Evolutionary conservation across 2,113 vertebrate species (phyloP), one percentile per base, ranked within the genome.

Genomic region (Diadophis punctatus): DNA sequence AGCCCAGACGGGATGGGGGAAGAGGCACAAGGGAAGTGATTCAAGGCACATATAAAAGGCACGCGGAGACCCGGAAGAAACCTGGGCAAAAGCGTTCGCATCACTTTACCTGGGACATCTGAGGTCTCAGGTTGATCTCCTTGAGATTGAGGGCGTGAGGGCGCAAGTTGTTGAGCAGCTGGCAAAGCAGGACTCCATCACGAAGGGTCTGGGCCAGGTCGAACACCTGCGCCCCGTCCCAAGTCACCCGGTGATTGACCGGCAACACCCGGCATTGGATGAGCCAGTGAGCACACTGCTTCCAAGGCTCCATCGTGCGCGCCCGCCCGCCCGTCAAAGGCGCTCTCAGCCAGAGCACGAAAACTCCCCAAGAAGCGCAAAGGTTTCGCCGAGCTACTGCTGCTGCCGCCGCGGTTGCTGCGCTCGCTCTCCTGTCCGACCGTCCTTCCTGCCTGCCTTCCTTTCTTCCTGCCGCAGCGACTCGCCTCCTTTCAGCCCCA

Each of bases 211-310:
- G 99, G 7, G 99, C 99, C 97, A 99, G 95, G 97, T 99, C 99
- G 93, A 99, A 99, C 93, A 99, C 99, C 98, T 99, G 99, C 11
- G 99, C 99, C 39, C 98, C 98, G 95, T 99, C 98, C 99, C 98
- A 99, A 93, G 99, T 99, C 14, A 99, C 99, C 94, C 99, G 98
- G 96, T 99, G 99, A 97, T 98, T 98, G 85, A 98, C 97, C n/a
- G 99, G 98, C 91, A 99, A 98, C 97, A 99, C 99, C 97, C 98
- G 98, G 97, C 99, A 99, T 96, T 98, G 96, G 95, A 99, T 99
- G 90, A 99, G 96, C 99, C 99, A 99, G 95, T 98, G 97, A 94
- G 99, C 98, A 96, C 99, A 99, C 63, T 99, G 99, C 97, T 98
- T 98, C 99, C 99, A 99, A 3, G 98, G 98, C 98, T 99, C 99